Evolutionary conservation across 2,888 invertebrate genomes (phyloP), one percentile per base, ranked within the genome.

Genomic region (Aphodius sticticus): DNA sequence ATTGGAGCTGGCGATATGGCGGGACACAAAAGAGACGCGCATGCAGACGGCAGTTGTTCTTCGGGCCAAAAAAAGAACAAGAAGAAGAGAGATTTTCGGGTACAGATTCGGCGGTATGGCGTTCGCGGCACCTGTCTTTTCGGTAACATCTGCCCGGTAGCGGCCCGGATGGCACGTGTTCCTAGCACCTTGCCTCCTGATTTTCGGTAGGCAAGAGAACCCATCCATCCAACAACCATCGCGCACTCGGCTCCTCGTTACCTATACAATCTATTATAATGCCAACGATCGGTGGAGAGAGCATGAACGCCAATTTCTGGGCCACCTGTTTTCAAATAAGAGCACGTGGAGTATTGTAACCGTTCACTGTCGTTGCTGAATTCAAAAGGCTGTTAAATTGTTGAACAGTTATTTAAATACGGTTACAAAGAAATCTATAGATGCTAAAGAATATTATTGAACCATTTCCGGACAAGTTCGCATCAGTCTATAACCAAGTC

Each of bases 141-240:
- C 26, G 76, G 53, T 69, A 79, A 79, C 83, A 82, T 82, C 81
- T 83, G 78, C 82, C 53, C 2, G 9, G 3, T 53, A 53, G 53
- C 53, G 53, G 53, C 53, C 72, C 69, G 35, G 69, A 72, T 71
- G 80, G 78, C 82, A 79, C 77, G 81, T 79, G 79, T 76, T 71
- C 74, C 16, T 7, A 53, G 9, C 53, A 53, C 81, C 79, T 81
- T 81, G 81, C 79, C 79, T 71, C 79, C 70, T 12, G 53, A 53
- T 53, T 53, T 53, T 53, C 53, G 53, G 53, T 53, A 53, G 9
- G 53, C 7, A 53, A 53, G 53, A 1, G 12, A 53, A 53, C 9
- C 53, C 53, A 53, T 53, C 53, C 53, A 5, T 9, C 53, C 12
- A 53, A 53, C 53, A 12, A 26, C 26, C 26, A 26, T 26, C 26